Conservation (phyloP, 2,888 invertebrate species). For the Brachypalpus laphriformis region DNA sequence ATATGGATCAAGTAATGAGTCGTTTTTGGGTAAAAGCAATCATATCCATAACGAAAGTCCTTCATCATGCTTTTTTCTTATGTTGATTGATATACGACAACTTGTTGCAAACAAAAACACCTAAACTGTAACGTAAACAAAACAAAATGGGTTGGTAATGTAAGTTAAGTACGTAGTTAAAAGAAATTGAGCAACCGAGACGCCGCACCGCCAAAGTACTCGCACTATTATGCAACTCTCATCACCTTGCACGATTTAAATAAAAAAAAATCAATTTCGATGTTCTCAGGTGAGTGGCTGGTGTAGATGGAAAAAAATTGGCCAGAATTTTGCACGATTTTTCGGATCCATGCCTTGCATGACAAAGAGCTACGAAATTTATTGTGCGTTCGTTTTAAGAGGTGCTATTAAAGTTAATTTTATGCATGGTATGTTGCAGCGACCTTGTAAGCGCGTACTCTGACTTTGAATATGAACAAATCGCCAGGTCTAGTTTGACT, state of each 20-base stretch:
- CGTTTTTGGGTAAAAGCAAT: constrained; percentile 50
- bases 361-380: constrained; percentile 5
- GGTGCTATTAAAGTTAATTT: constrained; percentile 7
- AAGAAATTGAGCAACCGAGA: constrained; percentile 26
- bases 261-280: constrained; percentile 18
- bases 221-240: constrained; percentile 14
- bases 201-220: neutral
- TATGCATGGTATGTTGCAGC: constrained; percentile 15
- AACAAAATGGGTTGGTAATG: constrained; percentile 31
- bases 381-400: constrained; percentile 6
- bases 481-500: neutral
- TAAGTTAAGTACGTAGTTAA: neutral
- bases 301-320: constrained; percentile 10
- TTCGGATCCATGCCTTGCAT: constrained; percentile 19
- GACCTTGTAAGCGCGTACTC: neutral
- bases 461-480: constrained; percentile 19
- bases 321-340: constrained; percentile 43
- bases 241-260: constrained; percentile 45
- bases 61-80: constrained; percentile 9
- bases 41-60: constrained; percentile 67
- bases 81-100: neutral
- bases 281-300: constrained; percentile 15
- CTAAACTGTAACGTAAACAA: constrained; percentile 1
- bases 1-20: constrained; percentile 65
- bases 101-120: neutral